Base-by-base conservation (phyloP, 2,113 vertebrate species). In the Tragelaphus scriptus region DNA sequence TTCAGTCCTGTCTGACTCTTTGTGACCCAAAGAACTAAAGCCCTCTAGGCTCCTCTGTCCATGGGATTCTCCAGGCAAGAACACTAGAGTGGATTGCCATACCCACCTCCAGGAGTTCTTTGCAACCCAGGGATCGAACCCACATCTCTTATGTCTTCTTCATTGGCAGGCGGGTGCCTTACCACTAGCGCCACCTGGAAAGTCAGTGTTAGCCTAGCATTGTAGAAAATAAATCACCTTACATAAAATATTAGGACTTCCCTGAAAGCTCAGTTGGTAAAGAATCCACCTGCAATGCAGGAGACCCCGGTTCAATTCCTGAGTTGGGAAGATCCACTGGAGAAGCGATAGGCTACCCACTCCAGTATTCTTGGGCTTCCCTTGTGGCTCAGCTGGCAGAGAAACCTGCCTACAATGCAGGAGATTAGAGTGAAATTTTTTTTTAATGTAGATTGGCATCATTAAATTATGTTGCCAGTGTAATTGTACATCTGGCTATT, bases 271-370 rank as follows among this genome's bases (percentile, higher is more conserved):
- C 68, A 71, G 19, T 71, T 71, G 68, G n/a, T 71, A 40, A 71
- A 40, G 10, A 23, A 71, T 23, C 68, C n/a, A 6, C 68, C 68
- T 71, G n/a, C 68, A 23, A 23, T 23, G 19, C 68, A 40, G 68
- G n/a, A 71, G 10, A 71, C 68, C n/a, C n/a, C 0, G 0, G 10
- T 71, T 71, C 10, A 23, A 6, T 23, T 71, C n/a, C n/a, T 71
- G 68, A n/a, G n/a, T 71, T 11, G n/a, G n/a, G 19, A 40, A 71
- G 19, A 23, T 71, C 19, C 0, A 0, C n/a, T 71, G n/a, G 68
- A 71, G 68, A 71, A 71, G 5, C 1, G 2, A 71, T 12, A 23
- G 68, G n/a, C 68, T 71, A 23, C n/a, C 68, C 19, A 71, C 19
- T 12, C 68, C n/a, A 71, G 19, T 40, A 71, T 71, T 71, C 68